Evolutionary conservation across 2,113 vertebrate species (phyloP), one percentile per base, ranked within the genome.

Genomic region (Otus sunia): DNA sequence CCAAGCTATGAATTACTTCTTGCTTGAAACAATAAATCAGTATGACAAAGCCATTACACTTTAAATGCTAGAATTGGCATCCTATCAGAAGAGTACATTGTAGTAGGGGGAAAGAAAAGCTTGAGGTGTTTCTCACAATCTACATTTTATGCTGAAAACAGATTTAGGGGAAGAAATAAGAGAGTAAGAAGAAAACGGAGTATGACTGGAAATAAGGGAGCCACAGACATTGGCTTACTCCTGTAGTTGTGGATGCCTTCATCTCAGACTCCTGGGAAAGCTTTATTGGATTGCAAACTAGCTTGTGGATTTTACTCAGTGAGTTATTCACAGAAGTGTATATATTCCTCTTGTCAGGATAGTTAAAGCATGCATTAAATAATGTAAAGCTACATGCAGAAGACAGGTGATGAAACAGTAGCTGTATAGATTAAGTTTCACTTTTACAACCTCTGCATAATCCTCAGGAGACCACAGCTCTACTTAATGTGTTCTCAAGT

Each of bases 1-100:
- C 41, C 37, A 69, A 68, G 74, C 22, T 72, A 88, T 82, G 30
- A 96, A 95, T 74, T 80, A 79, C 43, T 62, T 64, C 71, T 90
- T 92, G 71, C 56, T 73, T 34, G 9, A 79, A 91, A 92, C 14
- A 12, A 92, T 95, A 84, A 89, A 96, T 95, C 90, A 90, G 77
- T 78, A 69, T 19, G 16, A 84, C 63, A 47, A 79, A 92, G 37
- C 55, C 52, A 85, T 67, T 72, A 76, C 62, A 68, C n/a, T 88
- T 96, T 67, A 81, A 90, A 83, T 39, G 88, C 56, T 55, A 68
- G 60, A 93, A 86, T 19, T 20, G 72, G 67, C 86, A 74, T 67
- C 59, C 11, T 58, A 67, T 55, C 72, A 64, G 81, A 60, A 78
- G 15, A 83, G 66, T 80, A 56, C 29, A 43, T 80, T 60, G 72